Base-by-base conservation (phyloP, 53 echinoderm and acorn worm species). In the Patiria pectinifera region DNA sequence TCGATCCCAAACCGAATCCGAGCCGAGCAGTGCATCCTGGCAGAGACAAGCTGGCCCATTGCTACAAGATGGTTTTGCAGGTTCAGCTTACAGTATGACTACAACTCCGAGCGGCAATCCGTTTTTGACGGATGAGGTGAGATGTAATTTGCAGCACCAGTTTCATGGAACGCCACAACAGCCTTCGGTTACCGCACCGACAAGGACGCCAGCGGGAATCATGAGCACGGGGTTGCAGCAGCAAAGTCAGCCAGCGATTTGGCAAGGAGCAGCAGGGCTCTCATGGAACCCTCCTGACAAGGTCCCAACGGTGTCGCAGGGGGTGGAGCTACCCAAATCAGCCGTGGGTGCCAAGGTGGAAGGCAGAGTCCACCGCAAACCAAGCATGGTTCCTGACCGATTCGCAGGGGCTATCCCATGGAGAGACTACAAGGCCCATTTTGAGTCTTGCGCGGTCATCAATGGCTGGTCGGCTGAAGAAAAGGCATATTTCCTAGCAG, bases 391-490 rank as follows among this genome's bases (percentile, higher is more conserved):
- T 22, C 74, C 74, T 9, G 74, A 74, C 24, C n/a, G 74, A 74
- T 58, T 82, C 10, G 19, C 24, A n/a, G 82, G 47, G 82, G 46
- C 45, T 49, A n/a, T 82, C 14, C 49, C 82, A 24, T 83, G 62
- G 83, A 83, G 62, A 62, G 61, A 83, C 22, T 83, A 83, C 26
- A 61, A 61, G 62, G 35, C 61, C 3, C 83, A 83, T 61, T 83
- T 83, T 35, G 83, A 83, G 26, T 70, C 83, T 60, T 83, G 62
- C 62, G 62, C 60, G 12, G 47, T 62, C 60, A 62, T 83, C 62
- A 83, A 83, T 25, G 62, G 26, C 25, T 83, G 83, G 83, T 25
- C 83, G 8, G 83, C 22, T 5, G 48, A 62, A 25, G 83, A 83
- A 22, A 62, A 59, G 22, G 83, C 83, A 10, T 60, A 61, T 25